Conservation (phyloP, 1,140 invertebrate genomes). For the Zaprionus nigranus region DNA sequence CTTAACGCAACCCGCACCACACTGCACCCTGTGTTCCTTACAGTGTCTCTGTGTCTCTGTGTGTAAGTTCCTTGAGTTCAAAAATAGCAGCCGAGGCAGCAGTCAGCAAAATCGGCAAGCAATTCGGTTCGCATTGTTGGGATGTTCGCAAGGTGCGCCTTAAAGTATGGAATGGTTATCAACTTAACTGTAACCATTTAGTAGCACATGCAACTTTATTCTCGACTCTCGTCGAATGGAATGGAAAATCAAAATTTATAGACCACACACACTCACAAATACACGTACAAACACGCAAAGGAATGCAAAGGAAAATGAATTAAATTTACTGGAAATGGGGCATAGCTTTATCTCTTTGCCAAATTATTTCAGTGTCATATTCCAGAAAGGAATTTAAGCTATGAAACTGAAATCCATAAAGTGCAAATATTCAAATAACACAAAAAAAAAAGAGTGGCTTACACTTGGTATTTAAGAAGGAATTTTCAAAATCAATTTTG, state of each 20-base stretch:
- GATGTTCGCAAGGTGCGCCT: constrained; percentile 40
- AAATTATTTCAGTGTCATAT: background rate
- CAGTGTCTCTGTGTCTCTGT: background rate
- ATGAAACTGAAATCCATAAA: background rate
- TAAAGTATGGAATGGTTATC: constrained; percentile 51
- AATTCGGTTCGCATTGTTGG: constrained; percentile 47
- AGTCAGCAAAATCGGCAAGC: constrained; percentile 14
- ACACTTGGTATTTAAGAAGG: background rate
- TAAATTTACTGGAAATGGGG: background rate
- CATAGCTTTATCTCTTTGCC: background rate
- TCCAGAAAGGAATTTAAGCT: background rate
- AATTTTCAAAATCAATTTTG: no score
- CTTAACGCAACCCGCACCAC: constrained; percentile 36
- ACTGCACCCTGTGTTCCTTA: background rate
- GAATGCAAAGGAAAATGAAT: constrained; percentile 18
- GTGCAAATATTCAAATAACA: background rate
- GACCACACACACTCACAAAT: constrained; percentile 11
- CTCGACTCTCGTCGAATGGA: constrained; percentile 14
- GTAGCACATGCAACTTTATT: constrained; percentile 9
- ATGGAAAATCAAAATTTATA: constrained; percentile 51
- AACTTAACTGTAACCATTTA: constrained; percentile 32
- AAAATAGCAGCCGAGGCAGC: constrained; percentile 41
- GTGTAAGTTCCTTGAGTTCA: constrained; percentile 36
- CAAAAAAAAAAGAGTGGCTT: background rate
- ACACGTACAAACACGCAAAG: constrained; percentile 7